phyloP scores from a whole-genome alignment of 1,140 invertebrate genomes.

The Temnothorax longispinosus region DNA sequence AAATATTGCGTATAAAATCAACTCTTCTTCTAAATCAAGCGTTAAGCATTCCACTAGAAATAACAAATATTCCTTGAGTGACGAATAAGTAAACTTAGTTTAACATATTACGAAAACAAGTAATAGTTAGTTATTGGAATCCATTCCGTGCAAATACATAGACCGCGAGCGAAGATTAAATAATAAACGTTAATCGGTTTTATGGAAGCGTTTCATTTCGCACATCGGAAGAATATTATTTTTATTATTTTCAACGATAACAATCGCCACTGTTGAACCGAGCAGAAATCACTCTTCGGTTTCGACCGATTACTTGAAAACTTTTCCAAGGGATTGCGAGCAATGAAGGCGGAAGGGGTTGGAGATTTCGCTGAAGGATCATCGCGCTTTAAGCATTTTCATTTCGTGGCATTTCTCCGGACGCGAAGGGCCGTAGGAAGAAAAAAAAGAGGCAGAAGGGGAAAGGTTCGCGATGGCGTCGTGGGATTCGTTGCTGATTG shows the following conservation, averaged over 20 bases:
- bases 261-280: constrained; percentile 1
- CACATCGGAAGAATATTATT: constrained; percentile 18
- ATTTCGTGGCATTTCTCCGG: constrained; percentile 63
- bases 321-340: background rate
- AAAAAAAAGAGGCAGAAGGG: constrained; percentile 52
- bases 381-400: constrained; percentile 73
- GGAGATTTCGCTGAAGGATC: constrained; percentile 67
- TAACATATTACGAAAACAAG: constrained; percentile 9
- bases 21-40: background rate
- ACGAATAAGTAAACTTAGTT: constrained; percentile 5
- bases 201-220: constrained; percentile 23
- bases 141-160: background rate
- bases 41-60: background rate
- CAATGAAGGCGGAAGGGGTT: constrained; percentile 55
- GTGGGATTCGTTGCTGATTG: constrained; percentile 81
- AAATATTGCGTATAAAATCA: background rate
- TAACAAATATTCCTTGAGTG: constrained; percentile 1
- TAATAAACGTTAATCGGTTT: constrained; percentile 46
- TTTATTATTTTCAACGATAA: constrained; percentile 29
- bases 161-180: constrained; percentile 20
- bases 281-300: constrained; percentile 6
- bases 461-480: constrained; percentile 82
- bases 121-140: constrained; percentile 19
- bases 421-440: constrained; percentile 40
- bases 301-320: constrained; percentile 32